Base-by-base conservation (phyloP, 2,888 invertebrate genomes). In the Dilophus febrilis region DNA sequence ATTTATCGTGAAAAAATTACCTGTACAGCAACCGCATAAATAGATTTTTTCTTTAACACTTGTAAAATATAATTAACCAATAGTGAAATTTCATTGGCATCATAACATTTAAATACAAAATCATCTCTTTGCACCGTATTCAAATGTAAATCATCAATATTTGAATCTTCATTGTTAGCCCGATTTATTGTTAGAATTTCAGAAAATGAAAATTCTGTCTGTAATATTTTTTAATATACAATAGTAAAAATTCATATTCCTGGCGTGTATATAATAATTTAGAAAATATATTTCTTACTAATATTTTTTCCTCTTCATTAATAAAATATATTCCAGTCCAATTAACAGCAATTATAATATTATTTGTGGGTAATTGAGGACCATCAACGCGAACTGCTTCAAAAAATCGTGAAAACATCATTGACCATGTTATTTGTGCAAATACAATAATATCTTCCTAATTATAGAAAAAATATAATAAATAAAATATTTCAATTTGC, bases 311-410 rank as follows among this genome's bases (percentile, higher is more conserved):
- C 50, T 83, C 75, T 58, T 91, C 86, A 60, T 92, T 91, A 1
- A 91, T 83, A 40, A 94, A 79, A 53, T 84, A 91, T 39, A 94
- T 74, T 2, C 94, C 94, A 1, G 84, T 85, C 76, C 90, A 90
- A 61, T 95, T 95, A 4, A 95, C 77, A 3, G 92, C 94, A 42
- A 95, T 78, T 40, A 95, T 86, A 16, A 91, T 72, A 49, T 87
- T 77, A 49, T 77, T 72, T 48, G 71, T 73, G 7, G 68, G 65
- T 7, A 80, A 66, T 22, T 69, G 66, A 1, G 78, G 75, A 1
- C 82, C 83, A 44, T 77, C 74, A 35, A 74, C 61, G 55, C 79
- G 79, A n/a, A 81, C 68, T 0, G 85, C 90, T 65, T 95, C 94
- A 54, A 84, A 95, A 59, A 92, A 92, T 53, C 87, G 72, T 1